phyloP scores from a whole-genome alignment of 1,140 invertebrate genomes.

The Plectus sambesii region DNA sequence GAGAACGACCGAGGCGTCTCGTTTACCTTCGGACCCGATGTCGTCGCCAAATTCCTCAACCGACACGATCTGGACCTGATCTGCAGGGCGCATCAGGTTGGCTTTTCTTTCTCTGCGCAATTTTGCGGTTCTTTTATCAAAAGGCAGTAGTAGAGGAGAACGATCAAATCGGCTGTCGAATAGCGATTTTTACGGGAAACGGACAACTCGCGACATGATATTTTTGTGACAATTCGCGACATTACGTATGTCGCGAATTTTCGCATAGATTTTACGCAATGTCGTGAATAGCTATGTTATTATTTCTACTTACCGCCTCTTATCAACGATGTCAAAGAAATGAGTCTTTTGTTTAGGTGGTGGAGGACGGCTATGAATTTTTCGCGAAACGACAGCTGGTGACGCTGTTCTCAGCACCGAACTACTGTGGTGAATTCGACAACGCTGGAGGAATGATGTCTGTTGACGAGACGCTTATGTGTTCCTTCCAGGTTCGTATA shows the following conservation, averaged over 20 bases:
- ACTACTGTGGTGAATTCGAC: slow-evolving; percentile 97
- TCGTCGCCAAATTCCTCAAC: slow-evolving; percentile 51
- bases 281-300: not conserved
- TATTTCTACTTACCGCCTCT: not conserved
- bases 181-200: not conserved
- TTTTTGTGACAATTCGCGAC: no score
- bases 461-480: slow-evolving; percentile 96
- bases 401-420: slow-evolving; percentile 85
- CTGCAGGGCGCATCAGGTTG: slow-evolving; percentile 55
- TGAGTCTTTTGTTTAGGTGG: slow-evolving; percentile 54
- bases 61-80: slow-evolving; percentile 55
- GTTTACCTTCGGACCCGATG: slow-evolving; percentile 52
- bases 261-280: no score
- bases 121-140: no score
- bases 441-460: slow-evolving; percentile 99
- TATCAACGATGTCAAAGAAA: slow-evolving; percentile 3
- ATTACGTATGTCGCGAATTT: no score
- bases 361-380: slow-evolving; percentile 95
- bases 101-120: no score
- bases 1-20: slow-evolving; percentile 55
- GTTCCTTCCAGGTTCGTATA: slow-evolving; percentile 63
- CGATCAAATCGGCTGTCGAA: not conserved
- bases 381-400: slow-evolving; percentile 93
- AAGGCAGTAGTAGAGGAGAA: no score
- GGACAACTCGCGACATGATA: no score